A percentile compares a stretch with the other conserved stretches of the same genome.
Conservation (phyloP, 2,113 vertebrate species). For the Dendropsophus ebraccatus region DNA sequence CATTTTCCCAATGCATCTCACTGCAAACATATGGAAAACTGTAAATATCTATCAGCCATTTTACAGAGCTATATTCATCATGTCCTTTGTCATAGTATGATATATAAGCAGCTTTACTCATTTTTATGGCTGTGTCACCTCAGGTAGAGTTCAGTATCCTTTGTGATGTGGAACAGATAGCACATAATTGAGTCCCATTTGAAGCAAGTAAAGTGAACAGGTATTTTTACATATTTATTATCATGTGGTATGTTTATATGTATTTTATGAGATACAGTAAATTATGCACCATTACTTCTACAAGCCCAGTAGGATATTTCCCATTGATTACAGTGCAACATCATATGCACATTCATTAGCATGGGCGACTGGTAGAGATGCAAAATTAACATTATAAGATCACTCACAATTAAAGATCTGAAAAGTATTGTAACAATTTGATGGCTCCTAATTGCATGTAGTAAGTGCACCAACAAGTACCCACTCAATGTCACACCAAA, state of each 20-base stretch:
- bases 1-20: neutral
- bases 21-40: neutral
- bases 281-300: neutral
- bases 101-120: neutral
- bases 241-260: neutral
- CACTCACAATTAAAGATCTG: slow-evolving; percentile 30
- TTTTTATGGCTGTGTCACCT: neutral
- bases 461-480: slow-evolving; percentile 15
- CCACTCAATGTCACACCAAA: slow-evolving; percentile 19
- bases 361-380: neutral
- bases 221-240: neutral
- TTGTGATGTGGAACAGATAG: neutral
- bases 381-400: neutral
- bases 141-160: neutral
- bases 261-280: neutral
- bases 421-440: slow-evolving; percentile 34
- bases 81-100: neutral
- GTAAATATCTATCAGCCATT: neutral
- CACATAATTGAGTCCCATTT: neutral
- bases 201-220: neutral
- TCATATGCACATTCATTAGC: neutral
- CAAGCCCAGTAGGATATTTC: neutral
- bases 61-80: slow-evolving; percentile 23
- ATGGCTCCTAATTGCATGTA: slow-evolving; percentile 21
- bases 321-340: too few relatives aligned